A percentile compares a stretch with the other conserved stretches of the same genome.
Evolutionary conservation across 2,888 invertebrate genomes (phyloP).

Genomic region (Lottia scabra): DNA sequence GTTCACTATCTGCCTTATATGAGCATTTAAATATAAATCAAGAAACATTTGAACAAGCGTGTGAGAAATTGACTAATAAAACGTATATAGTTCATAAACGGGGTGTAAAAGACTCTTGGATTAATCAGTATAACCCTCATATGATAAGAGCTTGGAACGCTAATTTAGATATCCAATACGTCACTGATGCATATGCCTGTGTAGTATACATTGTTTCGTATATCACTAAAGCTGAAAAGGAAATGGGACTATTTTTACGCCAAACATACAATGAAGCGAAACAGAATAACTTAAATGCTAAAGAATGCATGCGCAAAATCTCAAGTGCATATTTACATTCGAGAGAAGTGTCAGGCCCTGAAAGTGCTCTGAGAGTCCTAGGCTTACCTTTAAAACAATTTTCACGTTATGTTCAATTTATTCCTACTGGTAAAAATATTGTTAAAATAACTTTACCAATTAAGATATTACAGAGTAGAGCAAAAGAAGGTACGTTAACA

Average conservation of each 20-base stretch:
- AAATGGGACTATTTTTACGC: constrained; percentile 24
- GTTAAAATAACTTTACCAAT: not conserved
- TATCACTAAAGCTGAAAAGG: constrained; percentile 36
- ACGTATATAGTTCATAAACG: not conserved
- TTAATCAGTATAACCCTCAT: too few relatives aligned
- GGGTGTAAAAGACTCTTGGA: not conserved
- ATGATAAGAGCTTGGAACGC: constrained; percentile 23
- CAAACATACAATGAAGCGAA: constrained; percentile 23
- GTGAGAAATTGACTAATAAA: not conserved
- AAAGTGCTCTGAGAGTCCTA: constrained; percentile 25
- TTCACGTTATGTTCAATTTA: constrained; percentile 25
- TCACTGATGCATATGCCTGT: constrained; percentile 32
- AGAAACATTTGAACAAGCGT: too few relatives aligned
- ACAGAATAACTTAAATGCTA: constrained; percentile 23
- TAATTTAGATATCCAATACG: constrained; percentile 30
- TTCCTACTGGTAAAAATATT: constrained; percentile 20
- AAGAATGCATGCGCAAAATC: constrained; percentile 6
- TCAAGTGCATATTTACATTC: constrained; percentile 27
- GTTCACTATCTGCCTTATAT: too few relatives aligned
- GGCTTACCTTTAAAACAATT: constrained; percentile 21
- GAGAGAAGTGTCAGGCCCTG: constrained; percentile 29
- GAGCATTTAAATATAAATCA: too few relatives aligned
- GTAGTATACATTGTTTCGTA: constrained; percentile 41
- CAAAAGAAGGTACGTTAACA: not conserved
- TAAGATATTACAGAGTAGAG: not conserved